Percentiles rank a stretch among this genome's conserved stretches.
Conservation (phyloP, 2,888 invertebrate species). For the Ellobium chinense region DNA sequence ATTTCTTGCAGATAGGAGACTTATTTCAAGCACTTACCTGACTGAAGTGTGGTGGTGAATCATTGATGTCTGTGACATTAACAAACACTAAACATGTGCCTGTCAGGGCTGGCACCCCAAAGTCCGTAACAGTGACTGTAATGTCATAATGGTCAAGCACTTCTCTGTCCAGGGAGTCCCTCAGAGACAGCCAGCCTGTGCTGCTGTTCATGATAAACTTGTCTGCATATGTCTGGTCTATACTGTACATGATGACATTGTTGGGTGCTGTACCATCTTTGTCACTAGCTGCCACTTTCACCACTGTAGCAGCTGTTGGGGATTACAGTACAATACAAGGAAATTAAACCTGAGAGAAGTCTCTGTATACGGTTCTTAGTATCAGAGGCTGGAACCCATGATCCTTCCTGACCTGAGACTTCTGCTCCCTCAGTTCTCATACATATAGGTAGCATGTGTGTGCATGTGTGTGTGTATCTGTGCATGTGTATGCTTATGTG, state of each 20-base stretch:
- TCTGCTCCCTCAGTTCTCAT: no score
- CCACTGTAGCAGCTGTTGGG: background rate
- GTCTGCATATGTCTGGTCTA: constrained; percentile 89
- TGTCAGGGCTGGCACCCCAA: constrained; percentile 56
- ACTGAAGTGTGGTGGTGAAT: constrained; percentile 88
- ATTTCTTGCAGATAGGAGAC: no score
- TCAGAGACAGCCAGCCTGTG: constrained; percentile 91
- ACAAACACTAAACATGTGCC: constrained; percentile 80
- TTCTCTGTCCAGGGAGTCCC: constrained; percentile 95
- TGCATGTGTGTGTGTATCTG: no score
- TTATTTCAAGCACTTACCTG: constrained; percentile 31
- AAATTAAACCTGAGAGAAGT: no score
- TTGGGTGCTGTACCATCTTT: constrained; percentile 82
- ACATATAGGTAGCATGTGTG: no score
- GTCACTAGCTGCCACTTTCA: constrained; percentile 64
- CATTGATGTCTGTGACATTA: constrained; percentile 94
- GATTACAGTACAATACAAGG: no score
- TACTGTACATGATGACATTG: constrained; percentile 92
- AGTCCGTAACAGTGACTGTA: constrained; percentile 71
- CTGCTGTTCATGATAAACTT: constrained; percentile 95
- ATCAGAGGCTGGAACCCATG: no score
- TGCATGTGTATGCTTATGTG: no score
- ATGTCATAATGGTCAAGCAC: constrained; percentile 61
- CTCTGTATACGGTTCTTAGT: no score
- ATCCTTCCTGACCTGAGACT: no score